Conservation (phyloP, 2,113 vertebrate genomes). For the Eptesicus fuscus region DNA sequence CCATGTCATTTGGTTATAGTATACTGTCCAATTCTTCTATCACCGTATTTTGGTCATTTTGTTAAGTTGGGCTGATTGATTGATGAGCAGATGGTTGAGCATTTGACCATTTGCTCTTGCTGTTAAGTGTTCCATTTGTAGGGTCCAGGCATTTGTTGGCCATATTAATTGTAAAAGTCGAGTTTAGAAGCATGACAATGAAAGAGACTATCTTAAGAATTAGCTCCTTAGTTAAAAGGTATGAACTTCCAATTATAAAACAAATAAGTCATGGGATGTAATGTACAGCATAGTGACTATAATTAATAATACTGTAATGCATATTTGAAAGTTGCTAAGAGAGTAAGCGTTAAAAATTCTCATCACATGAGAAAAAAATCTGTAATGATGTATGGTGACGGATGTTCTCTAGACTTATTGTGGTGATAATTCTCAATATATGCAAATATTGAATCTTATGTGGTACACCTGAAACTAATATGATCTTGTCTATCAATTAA, state of each 20-base stretch:
- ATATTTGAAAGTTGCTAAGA: neutral
- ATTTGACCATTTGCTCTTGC: conserved; percentile 57
- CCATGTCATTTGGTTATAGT: neutral
- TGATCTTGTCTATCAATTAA: neutral
- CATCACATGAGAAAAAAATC: neutral
- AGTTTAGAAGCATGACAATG: neutral
- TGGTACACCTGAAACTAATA: neutral
- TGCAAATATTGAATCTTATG: neutral
- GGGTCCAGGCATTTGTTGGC: neutral
- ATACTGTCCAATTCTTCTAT: neutral
- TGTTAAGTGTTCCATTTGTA: conserved; percentile 29
- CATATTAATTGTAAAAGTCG: neutral
- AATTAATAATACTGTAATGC: neutral
- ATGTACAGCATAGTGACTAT: neutral
- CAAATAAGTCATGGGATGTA: neutral
- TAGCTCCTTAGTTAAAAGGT: neutral
- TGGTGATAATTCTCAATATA: neutral
- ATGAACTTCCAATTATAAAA: neutral
- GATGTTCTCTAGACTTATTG: neutral
- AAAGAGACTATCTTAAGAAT: neutral
- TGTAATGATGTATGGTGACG: neutral
- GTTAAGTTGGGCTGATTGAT: conserved; percentile 40
- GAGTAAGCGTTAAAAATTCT: neutral
- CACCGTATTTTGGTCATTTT: conserved; percentile 1
- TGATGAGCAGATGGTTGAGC: conserved; percentile 14